Evolutionary conservation across 2,113 vertebrate genomes (phyloP), one percentile per base, ranked within the genome.

Genomic region (Sphaerodactylus townsendi): DNA sequence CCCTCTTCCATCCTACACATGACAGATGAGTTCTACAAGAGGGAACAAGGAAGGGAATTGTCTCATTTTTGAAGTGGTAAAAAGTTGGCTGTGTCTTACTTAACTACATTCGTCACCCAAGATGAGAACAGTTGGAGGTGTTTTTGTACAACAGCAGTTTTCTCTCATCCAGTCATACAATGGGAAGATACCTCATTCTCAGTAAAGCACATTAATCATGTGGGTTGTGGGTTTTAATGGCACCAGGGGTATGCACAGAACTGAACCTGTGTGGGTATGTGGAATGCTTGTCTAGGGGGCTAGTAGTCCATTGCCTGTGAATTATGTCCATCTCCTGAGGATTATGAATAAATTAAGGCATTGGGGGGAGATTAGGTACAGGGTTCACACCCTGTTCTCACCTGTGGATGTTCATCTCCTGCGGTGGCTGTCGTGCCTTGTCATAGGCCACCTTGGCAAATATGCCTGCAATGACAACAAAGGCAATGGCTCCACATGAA

Each of bases 331-430:
- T 14, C 30, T 30, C 48, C 56, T 69, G 68, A 9, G 66, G 35
- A 9, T 69, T 37, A 21, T 23, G 33, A 69, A 37, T 37, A 35
- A 14, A 68, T 35, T 62, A 11, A 68, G 5, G 33, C 66, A 69
- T 9, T 50, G 82, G 6, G 68, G 66, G 41, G 13, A 3, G 23
- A 33, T 72, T n/a, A 71, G 68, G 53, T 30, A 64, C 21, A n/a
- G 37, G 76, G 30, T 72, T 68, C 76, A 71, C 75, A 77, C 35
- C 37, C 74, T 83, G 72, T 69, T 82, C 97, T 96, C 94, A 99
- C 99, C 99, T 98, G 95, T 99, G 98, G 89, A 99, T 99, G 91
- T 99, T 99, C 99, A 99, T 99, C 95, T 99, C 99, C 96, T 98
- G 97, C 3, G 99, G 98, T 0, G 98, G 99, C 77, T 98, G 97